Evolutionary conservation across 2,113 vertebrate genomes (phyloP).

Genomic region (Zapus hudsonius): DNA sequence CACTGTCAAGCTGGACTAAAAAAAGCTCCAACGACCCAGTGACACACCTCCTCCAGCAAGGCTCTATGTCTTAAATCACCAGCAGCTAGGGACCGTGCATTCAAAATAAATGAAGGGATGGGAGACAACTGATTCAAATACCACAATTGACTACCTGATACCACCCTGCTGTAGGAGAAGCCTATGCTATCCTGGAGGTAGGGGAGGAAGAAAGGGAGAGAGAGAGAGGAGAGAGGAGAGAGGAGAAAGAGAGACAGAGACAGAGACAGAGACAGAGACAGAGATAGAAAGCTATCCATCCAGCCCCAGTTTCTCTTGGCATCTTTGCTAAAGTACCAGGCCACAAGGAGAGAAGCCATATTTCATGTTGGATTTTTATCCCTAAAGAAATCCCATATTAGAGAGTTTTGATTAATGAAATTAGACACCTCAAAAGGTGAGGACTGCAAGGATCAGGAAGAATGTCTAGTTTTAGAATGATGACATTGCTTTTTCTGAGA

Average conservation of each 20-base stretch:
- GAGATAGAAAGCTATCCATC: no score
- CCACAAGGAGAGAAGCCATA: background rate
- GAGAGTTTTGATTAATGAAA: background rate
- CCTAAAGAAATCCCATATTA: background rate
- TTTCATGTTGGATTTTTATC: background rate
- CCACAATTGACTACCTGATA: background rate
- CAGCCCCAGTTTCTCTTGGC: background rate
- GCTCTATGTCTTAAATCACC: no score
- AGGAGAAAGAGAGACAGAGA: background rate
- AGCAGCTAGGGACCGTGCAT: no score
- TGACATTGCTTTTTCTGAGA: background rate
- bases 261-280: no score
- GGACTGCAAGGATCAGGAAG: background rate
- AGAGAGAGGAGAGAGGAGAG: background rate
- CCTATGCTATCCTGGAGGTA: background rate
- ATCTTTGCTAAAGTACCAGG: background rate
- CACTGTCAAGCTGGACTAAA: no score
- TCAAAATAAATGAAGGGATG: no score
- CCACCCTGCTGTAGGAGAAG: background rate
- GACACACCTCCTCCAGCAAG: no score
- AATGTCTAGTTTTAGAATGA: background rate
- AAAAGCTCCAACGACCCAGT: no score
- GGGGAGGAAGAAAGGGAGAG: background rate
- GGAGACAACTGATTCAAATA: no score
- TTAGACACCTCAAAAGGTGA: background rate